Evolutionary conservation across 2,888 invertebrate species (phyloP).

Genomic region (Stenodera caucasica): DNA sequence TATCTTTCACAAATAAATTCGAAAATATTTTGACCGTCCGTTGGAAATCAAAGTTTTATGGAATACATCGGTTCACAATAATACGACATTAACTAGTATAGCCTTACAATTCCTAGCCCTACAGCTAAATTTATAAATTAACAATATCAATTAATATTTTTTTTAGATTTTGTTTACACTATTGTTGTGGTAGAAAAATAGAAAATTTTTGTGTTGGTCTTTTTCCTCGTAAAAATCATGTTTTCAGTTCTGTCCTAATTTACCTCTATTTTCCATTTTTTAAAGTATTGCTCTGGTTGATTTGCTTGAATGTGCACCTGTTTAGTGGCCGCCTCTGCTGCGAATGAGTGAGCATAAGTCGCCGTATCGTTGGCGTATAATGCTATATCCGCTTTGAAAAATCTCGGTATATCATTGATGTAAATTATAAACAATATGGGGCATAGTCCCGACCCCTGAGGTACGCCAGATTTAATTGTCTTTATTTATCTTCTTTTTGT

Average conservation of each 20-base stretch:
- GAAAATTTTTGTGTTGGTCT: too few species aligned
- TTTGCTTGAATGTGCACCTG: slow-evolving; percentile 18
- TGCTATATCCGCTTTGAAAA: slow-evolving; percentile 18
- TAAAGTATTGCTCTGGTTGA: slow-evolving; percentile 11
- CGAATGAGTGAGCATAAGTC: slow-evolving; percentile 18
- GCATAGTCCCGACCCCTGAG: background rate
- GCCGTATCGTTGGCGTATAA: slow-evolving; percentile 28
- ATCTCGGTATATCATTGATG: background rate
- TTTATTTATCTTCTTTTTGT: background rate
- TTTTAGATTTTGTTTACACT: too few species aligned
- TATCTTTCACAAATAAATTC: too few species aligned
- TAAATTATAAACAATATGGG: background rate
- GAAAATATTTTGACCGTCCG: too few species aligned
- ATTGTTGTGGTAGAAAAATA: too few species aligned
- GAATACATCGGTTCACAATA: too few species aligned
- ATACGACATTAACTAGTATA: too few species aligned
- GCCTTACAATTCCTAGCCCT: too few species aligned
- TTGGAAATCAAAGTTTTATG: too few species aligned
- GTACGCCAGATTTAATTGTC: background rate
- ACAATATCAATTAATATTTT: too few species aligned
- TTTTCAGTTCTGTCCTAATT: slow-evolving; percentile 24
- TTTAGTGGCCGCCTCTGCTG: slow-evolving; percentile 10
- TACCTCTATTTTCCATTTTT: slow-evolving; percentile 25
- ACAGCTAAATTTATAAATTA: too few species aligned
- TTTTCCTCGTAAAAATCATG: too few species aligned